Base-by-base conservation (phyloP, 2,888 invertebrate genomes). In the Drosophila mimetica region DNA sequence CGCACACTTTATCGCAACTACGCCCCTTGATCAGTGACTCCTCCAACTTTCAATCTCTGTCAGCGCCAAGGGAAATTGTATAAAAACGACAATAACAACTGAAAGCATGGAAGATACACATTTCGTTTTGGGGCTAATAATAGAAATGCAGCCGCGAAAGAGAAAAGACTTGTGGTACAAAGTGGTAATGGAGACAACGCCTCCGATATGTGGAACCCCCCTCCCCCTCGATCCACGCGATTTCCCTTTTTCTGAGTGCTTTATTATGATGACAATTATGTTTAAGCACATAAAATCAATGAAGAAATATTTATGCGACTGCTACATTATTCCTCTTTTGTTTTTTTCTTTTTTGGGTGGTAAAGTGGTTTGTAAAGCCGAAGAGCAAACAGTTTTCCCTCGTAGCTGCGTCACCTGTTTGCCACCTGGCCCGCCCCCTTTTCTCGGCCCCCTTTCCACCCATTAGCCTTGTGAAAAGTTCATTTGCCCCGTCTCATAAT, bases 401-500 rank as follows among this genome's bases (percentile, higher is more conserved):
- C 44, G 37, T 30, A 22, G 50, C 53, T 22, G 30, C 74, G 63
- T 82, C 85, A 82, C 81, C 81, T 82, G 81, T 79, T 81, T 74
- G 67, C 67, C 66, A 64, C 60, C 57, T 76, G 25, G 4, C 32
- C 41, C 57, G 4, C 25, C 39, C 14, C 25, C 32, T 22, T 14
- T 20, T n/a, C 30, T 2, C 18, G 4, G 37, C 30, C 30, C n/a
- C 34, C 64, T 64, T 77, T 61, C 53, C 70, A 74, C 60, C 75
- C 79, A 83, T 84, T 86, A 80, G 84, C 84, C 79, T 82, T 83
- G 79, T 84, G 77, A 81, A 85, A 79, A 87, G 87, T 88, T 87
- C 85, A 87, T 88, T 87, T 88, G 87, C 87, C 87, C 66, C 78
- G 81, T 71, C 86, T 83, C 85, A 85, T 85, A 83, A 83, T 86